Base-by-base conservation (phyloP, 2,797 vertebrate species). In the Rhodeus uyekii region DNA sequence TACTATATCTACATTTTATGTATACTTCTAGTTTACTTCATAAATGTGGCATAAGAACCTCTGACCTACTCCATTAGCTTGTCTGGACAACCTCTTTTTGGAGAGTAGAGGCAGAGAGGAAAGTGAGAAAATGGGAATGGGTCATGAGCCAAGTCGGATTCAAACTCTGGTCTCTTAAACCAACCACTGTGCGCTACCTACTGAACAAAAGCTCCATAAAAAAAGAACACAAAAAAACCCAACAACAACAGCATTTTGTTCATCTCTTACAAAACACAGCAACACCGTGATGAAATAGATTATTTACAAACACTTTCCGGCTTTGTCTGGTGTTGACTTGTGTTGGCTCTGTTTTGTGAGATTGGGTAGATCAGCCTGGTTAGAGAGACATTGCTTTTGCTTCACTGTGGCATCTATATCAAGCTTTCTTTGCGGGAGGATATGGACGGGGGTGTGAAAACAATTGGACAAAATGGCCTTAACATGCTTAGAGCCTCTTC, bases 401-500 rank as follows among this genome's bases (percentile, higher is more conserved):
- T 93, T 90, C 91, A 89, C 92, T 91, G 89, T 86, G 85, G 89
- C 86, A 88, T 93, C 92, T 92, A 89, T 92, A 90, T 91, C 91
- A 75, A 78, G 86, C 77, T 80, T 92, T 92, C 92, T 92, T 91
- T 89, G 92, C 86, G 89, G 94, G 94, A 86, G 94, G 93, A 95
- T 92, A 94, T 89, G 91, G 92, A 92, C 87, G 93, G 90, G 92
- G 92, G 92, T 83, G 91, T 92, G 89, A 94, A 81, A 94, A 95
- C 93, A 95, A 95, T 93, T 86, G 90, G 90, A 94, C 92, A 94
- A 93, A 95, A 94, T 93, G 92, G 92, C 90, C 91, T 87, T 95
- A 95, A 95, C 91, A 89, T 88, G 94, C 93, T 94, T 95, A 95
- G 93, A 91, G 93, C 92, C 93, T 93, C 93, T 93, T 92, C 90